These are phyloP conservation scores for Proisotoma minuta DNA, from an alignment of 2,888 invertebrate species.

Conservation along the genomic window DNA sequence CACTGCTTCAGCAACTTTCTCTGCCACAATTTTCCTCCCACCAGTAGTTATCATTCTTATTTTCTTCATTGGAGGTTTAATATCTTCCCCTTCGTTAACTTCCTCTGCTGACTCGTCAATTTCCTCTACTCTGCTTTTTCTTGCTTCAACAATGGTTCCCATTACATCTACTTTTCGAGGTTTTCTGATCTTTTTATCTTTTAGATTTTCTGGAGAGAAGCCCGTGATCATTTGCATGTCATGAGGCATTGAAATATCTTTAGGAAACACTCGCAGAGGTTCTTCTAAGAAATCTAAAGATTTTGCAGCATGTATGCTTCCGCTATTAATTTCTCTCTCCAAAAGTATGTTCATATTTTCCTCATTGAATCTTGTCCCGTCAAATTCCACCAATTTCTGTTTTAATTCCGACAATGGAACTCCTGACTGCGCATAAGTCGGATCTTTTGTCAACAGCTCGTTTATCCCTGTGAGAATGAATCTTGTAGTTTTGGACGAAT, in stretches of 20 bases:
- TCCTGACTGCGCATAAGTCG: constrained; percentile 66
- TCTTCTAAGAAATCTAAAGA: constrained; percentile 14
- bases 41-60: background rate
- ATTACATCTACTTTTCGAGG: background rate
- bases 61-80: background rate
- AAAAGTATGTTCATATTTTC: constrained; percentile 28
- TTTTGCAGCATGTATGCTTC: constrained; percentile 26
- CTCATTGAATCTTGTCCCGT: constrained; percentile 18
- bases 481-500: constrained; percentile 50
- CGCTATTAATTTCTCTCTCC: constrained; percentile 34
- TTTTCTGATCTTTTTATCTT: constrained; percentile 19
- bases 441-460: constrained; percentile 66
- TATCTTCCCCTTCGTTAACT: background rate
- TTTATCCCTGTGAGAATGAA: constrained; percentile 66
- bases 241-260: constrained; percentile 35
- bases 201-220: constrained; percentile 11
- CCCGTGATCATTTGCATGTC: constrained; percentile 24
- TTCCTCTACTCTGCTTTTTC: constrained; percentile 3
- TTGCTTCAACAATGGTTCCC: background rate
- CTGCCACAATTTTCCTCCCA: constrained; percentile 17
- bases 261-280: constrained; percentile 38
- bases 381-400: constrained; percentile 59
- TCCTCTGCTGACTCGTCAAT: constrained; percentile 8
- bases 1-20: constrained; percentile 20
- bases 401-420: constrained; percentile 66